These are phyloP conservation scores for Stenodema calcarata DNA, from an alignment of 2,888 invertebrate species.

Conservation along the genomic window DNA sequence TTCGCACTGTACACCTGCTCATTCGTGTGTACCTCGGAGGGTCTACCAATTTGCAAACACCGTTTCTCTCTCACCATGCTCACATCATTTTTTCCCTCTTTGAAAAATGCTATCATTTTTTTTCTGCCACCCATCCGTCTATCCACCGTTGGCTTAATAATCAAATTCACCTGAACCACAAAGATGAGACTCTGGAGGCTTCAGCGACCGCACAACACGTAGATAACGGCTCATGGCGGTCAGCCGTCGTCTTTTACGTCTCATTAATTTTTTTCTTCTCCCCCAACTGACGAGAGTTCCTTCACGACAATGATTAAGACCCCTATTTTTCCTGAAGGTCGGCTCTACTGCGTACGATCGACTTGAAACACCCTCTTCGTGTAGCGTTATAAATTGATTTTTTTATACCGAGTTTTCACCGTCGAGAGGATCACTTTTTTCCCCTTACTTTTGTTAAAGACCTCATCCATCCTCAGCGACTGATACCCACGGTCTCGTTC, in stretches of 20 bases:
- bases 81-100: background rate
- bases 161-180: slow-evolving; percentile 14
- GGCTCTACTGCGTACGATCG: background rate
- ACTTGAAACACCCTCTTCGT: background rate
- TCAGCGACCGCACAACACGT: background rate
- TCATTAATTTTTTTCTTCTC: slow-evolving; percentile 3
- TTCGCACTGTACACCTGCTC: too few species aligned
- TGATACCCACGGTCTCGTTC: background rate
- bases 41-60: background rate
- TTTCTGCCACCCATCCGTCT: background rate
- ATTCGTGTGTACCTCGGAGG: too few species aligned
- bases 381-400: background rate
- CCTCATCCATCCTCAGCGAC: background rate
- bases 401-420: background rate
- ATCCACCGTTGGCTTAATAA: background rate
- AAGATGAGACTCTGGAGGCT: background rate
- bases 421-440: background rate
- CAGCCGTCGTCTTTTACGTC: background rate
- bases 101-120: background rate
- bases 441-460: background rate
- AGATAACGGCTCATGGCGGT: background rate
- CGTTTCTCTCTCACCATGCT: background rate
- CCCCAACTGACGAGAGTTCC: background rate
- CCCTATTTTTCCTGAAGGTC: background rate
- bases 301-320: background rate